phyloP scores from a whole-genome alignment of 2,888 invertebrate species.

The Charanyca ferruginea region DNA sequence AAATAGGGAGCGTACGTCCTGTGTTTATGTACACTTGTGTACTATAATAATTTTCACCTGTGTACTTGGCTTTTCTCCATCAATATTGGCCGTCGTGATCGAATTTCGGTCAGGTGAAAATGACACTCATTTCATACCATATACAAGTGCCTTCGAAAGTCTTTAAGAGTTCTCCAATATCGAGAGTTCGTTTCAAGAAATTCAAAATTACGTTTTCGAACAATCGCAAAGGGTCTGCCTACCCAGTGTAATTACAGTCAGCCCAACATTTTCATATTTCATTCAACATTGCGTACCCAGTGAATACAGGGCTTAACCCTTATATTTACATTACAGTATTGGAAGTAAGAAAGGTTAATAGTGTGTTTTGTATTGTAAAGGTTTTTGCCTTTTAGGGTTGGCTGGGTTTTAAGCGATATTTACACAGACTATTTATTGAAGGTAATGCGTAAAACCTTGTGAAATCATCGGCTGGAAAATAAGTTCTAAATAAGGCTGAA shows the following conservation, averaged over 20 bases:
- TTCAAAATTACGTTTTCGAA: neutral
- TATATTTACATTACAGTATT: constrained; percentile 54
- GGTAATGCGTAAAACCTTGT: constrained; percentile 20
- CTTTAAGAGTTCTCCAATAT: neutral
- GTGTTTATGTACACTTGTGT: no score
- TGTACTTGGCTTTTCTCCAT: no score
- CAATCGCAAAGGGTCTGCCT: neutral
- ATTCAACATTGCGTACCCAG: constrained; percentile 1
- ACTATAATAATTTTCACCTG: no score
- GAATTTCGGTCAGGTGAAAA: no score
- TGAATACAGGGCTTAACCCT: constrained; percentile 33
- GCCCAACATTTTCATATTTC: constrained; percentile 16
- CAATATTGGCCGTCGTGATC: no score
- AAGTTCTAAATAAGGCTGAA: constrained; percentile 6
- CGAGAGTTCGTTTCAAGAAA: neutral
- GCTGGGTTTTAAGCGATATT: constrained; percentile 49
- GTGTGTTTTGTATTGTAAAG: constrained; percentile 46
- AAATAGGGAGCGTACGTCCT: no score
- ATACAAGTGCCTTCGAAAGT: no score
- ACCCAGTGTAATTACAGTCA: neutral
- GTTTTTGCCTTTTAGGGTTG: constrained; percentile 47
- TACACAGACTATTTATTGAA: constrained; percentile 39
- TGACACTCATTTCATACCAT: no score
- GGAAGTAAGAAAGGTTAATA: constrained; percentile 42
- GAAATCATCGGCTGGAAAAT: constrained; percentile 37